Base-by-base conservation (phyloP, 2,113 vertebrate species). In the Dermatemys mawii region DNA sequence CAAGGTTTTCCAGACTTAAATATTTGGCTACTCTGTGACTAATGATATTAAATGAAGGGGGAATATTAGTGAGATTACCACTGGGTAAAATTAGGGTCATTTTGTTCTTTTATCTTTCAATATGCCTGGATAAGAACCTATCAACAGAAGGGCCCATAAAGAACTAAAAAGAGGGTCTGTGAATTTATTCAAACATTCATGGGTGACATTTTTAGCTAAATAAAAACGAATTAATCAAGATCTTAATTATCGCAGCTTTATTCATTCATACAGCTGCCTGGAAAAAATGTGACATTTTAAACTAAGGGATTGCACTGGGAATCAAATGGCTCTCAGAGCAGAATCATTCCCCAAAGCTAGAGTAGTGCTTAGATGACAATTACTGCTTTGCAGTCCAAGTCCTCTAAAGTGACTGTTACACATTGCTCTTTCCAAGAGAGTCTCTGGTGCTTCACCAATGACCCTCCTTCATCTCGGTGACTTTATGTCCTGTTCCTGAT, bases 211-310 rank as follows among this genome's bases (percentile, higher is more conserved):
- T 92, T 82, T 73, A 92, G 17, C 91, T 82, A 91, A 95, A 90
- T 76, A 53, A 8, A 91, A 93, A 93, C n/a, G 88, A 95, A 93
- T 75, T 16, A 83, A 91, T 84, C 38, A 12, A 49, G 84, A 32
- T 91, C 94, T 88, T 51, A 92, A 88, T 88, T 54, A 57, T 2
- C 93, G 84, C 89, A 91, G 51, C 38, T 70, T 93, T 92, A 91
- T 7, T 67, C 3, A 53, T n/a, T 92, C 57, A 81, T 11, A 67
- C 21, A 86, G 84, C 46, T 83, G n/a, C 14, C 29, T 88, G 44
- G 90, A 46, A 46, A 86, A 49, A 11, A 78, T 10, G 14, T 84
- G 49, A 48, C 22, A 91, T 87, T 80, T 86, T 86, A 93, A 96
- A 7, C 21, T 75, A 91, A 91, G 55, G 11, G 26, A 82, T 78